A percentile compares a stretch with the other conserved stretches of the same genome.
Conservation (phyloP, 2,888 invertebrate species). For the Theretra japonica region DNA sequence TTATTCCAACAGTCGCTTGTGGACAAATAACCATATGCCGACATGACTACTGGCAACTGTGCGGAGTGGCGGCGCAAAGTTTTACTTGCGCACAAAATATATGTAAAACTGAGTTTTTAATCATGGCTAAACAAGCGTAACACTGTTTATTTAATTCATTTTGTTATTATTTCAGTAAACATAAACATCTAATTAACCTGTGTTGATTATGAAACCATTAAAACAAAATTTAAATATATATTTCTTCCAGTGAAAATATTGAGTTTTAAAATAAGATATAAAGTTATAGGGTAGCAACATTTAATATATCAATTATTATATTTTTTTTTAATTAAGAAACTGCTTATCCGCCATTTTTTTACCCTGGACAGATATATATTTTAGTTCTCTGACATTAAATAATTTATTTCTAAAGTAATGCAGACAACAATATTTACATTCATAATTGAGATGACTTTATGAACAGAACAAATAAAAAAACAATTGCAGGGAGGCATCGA, state of each 20-base stretch:
- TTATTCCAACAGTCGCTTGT: constrained; percentile 78
- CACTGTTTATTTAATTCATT: background rate
- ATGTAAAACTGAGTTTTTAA: background rate
- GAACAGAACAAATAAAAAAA: constrained; percentile 3
- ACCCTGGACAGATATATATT: too few relatives aligned
- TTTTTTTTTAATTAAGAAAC: too few relatives aligned
- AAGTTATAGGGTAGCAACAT: too few relatives aligned
- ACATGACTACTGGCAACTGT: constrained; percentile 53
- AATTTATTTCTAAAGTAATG: background rate
- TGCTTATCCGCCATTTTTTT: too few relatives aligned
- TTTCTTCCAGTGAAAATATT: too few relatives aligned
- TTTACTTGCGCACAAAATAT: constrained; percentile 14
- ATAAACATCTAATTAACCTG: too few relatives aligned
- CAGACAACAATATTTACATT: constrained; percentile 11
- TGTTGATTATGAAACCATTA: too few relatives aligned
- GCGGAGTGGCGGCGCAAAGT: constrained; percentile 10
- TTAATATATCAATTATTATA: too few relatives aligned
- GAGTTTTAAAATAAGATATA: too few relatives aligned
- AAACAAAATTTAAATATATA: too few relatives aligned
- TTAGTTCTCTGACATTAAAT: background rate
- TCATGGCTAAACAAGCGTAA: too few relatives aligned
- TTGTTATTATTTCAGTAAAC: too few relatives aligned
- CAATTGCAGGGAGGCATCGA: constrained; percentile 14
- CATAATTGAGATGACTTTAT: constrained; percentile 1
- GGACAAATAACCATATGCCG: constrained; percentile 78